Evolutionary conservation across 1,140 invertebrate genomes (phyloP).

Genomic region (Aethina tumida): DNA sequence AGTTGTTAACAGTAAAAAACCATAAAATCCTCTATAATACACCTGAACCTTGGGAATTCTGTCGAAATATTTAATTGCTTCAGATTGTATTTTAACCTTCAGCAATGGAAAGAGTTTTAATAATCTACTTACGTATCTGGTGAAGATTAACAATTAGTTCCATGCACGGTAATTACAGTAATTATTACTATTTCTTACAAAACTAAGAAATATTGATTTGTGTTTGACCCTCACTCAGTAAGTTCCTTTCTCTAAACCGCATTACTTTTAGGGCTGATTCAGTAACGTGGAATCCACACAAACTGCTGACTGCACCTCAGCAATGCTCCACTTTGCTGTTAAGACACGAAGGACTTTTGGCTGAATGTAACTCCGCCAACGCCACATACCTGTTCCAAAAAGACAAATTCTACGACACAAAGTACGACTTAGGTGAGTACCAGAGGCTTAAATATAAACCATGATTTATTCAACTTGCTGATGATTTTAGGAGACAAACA

Average conservation of each 20-base stretch:
- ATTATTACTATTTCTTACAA: no score
- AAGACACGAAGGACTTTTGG: conserved; percentile 54
- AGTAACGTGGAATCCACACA: conserved; percentile 91
- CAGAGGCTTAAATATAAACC: background rate
- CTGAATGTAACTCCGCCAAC: conserved; percentile 53
- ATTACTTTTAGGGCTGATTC: conserved; percentile 65
- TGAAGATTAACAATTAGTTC: no score
- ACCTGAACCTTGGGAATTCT: no score
- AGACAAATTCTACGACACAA: conserved; percentile 92
- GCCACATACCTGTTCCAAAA: conserved; percentile 91
- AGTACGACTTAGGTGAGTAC: conserved; percentile 27
- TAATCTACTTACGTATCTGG: no score
- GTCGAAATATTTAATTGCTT: no score
- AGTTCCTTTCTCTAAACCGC: no score
- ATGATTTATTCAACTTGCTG: background rate
- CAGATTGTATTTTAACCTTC: no score
- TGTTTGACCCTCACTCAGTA: background rate
- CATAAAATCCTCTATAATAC: no score
- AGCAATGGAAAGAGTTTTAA: no score
- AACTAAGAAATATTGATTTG: no score
- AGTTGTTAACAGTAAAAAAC: no score
- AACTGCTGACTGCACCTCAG: conserved; percentile 77
- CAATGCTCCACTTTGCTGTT: conserved; percentile 83
- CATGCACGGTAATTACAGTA: no score
- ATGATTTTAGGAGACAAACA: conserved; percentile 74